phyloP scores from a whole-genome alignment of 2,113 vertebrate species.

The Anarrhichthys ocellatus region DNA sequence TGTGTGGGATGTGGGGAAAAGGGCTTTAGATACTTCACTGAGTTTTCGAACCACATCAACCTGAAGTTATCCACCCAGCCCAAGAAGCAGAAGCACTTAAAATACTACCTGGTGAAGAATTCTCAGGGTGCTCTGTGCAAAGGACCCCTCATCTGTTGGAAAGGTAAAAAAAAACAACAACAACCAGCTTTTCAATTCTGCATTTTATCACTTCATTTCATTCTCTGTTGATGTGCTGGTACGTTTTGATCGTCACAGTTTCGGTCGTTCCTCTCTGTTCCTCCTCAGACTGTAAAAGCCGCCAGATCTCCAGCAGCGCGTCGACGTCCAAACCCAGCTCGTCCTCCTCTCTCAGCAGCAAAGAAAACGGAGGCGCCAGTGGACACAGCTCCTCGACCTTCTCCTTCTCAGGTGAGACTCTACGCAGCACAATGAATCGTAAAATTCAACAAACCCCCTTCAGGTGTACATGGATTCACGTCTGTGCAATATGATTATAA shows the following conservation, averaged over 20 bases:
- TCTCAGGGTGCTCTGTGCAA: constrained; percentile 95
- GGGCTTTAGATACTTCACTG: constrained; percentile 98
- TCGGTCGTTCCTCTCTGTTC: constrained; percentile 17
- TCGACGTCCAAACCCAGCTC: constrained; percentile 90
- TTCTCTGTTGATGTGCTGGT: background rate
- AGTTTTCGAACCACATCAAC: constrained; percentile 99
- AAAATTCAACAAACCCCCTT: background rate
- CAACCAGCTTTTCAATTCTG: background rate
- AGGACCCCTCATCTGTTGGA: constrained; percentile 98
- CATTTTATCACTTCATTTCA: background rate
- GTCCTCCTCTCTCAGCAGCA: constrained; percentile 88
- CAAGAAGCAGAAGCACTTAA: constrained; percentile 99
- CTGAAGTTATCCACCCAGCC: constrained; percentile 98
- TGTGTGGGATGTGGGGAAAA: constrained; percentile 98
- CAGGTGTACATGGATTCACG: background rate
- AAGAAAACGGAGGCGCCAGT: constrained; percentile 91
- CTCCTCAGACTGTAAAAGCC: constrained; percentile 92
- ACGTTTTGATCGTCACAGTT: background rate
- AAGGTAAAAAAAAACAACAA: constrained; percentile 84
- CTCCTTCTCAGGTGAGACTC: constrained; percentile 89
- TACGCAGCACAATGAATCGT: too few relatives aligned
- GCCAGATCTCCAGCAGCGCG: constrained; percentile 87
- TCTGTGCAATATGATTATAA: background rate
- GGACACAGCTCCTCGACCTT: constrained; percentile 92
- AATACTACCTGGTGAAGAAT: constrained; percentile 98